Evolutionary conservation across 2,113 vertebrate genomes (phyloP), one percentile per base, ranked within the genome.

Genomic region (Sceloporus tristichus): DNA sequence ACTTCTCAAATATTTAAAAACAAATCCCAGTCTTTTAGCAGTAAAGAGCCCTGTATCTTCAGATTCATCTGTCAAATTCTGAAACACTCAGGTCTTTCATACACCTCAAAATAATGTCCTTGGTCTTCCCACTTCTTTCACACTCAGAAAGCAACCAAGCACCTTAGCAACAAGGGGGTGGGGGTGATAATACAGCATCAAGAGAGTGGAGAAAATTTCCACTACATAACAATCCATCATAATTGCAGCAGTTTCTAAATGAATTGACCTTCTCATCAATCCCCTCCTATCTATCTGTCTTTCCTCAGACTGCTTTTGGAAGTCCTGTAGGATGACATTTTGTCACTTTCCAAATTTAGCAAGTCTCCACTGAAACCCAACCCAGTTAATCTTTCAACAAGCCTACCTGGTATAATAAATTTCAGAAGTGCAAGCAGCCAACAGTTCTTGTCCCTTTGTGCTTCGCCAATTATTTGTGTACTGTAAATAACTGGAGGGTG

Each of bases 161-260:
- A 90, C 78, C 88, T 91, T 89, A 91, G 83, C 66, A 93, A 87
- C 77, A 86, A 81, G 53, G 78, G 86, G n/a, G 59, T 48, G 48
- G 78, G 9, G 86, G 92, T 53, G 65, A 38, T 90, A 90, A 40
- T 87, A 88, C 66, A 84, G 70, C 34, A 68, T 73, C 85, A 40
- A 89, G 66, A 86, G 68, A 79, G 79, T 68, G 25, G 5, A 94
- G 90, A 86, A 90, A 93, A 93, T 91, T 85, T 88, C 86, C 85
- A 77, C 84, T 90, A 86, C 65, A 87, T 90, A 66, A 27, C 78
- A 87, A 85, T 68, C 40, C 54, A 87, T 86, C 48, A 76, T 84
- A 93, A 89, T 9, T 27, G 74, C 83, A n/a, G 71, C 56, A 27
- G 38, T 53, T 94, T 80, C 82, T 89, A 92, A 90, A 94, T 92